Evolutionary conservation across 2,888 invertebrate genomes (phyloP).

Genomic region (Chrysina gloriosa): DNA sequence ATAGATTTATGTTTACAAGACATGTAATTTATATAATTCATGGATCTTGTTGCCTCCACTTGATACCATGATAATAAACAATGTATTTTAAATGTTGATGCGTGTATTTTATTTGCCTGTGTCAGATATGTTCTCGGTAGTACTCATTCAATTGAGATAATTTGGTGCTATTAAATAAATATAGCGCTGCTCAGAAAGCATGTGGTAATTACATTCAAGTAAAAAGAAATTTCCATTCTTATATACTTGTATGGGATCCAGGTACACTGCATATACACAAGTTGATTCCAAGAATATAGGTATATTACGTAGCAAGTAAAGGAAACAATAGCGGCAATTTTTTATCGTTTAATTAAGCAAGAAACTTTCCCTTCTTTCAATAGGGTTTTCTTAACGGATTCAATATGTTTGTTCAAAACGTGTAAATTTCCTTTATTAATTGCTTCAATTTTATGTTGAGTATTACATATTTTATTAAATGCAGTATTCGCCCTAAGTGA

Average conservation of each 20-base stretch:
- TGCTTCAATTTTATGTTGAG: too few species aligned
- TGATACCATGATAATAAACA: slow-evolving; percentile 60
- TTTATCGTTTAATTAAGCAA: too few species aligned
- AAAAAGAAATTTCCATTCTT: background rate
- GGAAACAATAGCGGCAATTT: too few species aligned
- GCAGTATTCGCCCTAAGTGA: too few species aligned
- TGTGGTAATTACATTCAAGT: background rate
- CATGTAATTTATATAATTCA: slow-evolving; percentile 54
- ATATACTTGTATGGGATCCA: background rate
- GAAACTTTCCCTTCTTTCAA: too few species aligned
- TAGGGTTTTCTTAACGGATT: too few species aligned
- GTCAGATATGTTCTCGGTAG: background rate
- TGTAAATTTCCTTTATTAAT: too few species aligned
- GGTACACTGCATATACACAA: background rate
- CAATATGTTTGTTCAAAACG: too few species aligned
- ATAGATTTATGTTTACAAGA: slow-evolving; percentile 54
- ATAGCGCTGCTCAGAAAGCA: background rate
- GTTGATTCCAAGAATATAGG: background rate
- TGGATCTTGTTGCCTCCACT: slow-evolving; percentile 62
- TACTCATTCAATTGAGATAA: background rate
- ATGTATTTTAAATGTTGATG: slow-evolving; percentile 60
- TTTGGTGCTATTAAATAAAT: background rate
- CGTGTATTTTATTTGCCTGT: slow-evolving; percentile 12
- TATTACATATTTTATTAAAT: too few species aligned
- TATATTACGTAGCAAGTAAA: too few species aligned